Evolutionary conservation across 2,888 invertebrate genomes (phyloP).

Genomic region (Melinaea menophilus): DNA sequence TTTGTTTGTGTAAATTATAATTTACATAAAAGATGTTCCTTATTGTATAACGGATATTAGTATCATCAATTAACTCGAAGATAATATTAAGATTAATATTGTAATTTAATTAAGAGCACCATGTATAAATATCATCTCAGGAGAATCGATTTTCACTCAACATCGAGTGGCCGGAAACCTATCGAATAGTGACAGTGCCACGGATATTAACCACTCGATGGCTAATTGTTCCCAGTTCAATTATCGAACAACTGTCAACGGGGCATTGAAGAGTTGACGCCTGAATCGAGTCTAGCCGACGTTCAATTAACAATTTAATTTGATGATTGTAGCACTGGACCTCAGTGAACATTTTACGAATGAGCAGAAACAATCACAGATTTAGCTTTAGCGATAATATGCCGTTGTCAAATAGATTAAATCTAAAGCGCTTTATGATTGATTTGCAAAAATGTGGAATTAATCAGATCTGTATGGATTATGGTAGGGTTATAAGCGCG

Average conservation of each 20-base stretch:
- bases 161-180: constrained; percentile 60
- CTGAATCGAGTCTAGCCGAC: constrained; percentile 51
- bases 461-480: too few relatives aligned
- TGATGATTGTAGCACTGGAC: constrained; percentile 7
- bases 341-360: constrained; percentile 2
- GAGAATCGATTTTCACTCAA: constrained; percentile 64
- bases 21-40: not conserved
- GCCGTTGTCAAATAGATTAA: not conserved
- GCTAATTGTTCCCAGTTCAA: constrained; percentile 75
- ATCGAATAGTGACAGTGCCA: constrained; percentile 63
- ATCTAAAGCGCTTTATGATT: not conserved
- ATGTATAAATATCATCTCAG: constrained; percentile 25
- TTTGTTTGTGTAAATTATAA: constrained; percentile 23
- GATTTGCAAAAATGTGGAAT: too few relatives aligned
- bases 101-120: constrained; percentile 11
- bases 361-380: constrained; percentile 1
- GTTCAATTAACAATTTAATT: constrained; percentile 21
- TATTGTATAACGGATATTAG: not conserved
- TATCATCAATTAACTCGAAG: too few relatives aligned
- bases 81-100: too few relatives aligned
- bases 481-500: too few relatives aligned
- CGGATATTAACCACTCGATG: constrained; percentile 73
- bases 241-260: constrained; percentile 73
- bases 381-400: not conserved
- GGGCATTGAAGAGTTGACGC: constrained; percentile 44